phyloP scores from a whole-genome alignment of 2,797 vertebrate species.

The Neosilurus hyrtlii region DNA sequence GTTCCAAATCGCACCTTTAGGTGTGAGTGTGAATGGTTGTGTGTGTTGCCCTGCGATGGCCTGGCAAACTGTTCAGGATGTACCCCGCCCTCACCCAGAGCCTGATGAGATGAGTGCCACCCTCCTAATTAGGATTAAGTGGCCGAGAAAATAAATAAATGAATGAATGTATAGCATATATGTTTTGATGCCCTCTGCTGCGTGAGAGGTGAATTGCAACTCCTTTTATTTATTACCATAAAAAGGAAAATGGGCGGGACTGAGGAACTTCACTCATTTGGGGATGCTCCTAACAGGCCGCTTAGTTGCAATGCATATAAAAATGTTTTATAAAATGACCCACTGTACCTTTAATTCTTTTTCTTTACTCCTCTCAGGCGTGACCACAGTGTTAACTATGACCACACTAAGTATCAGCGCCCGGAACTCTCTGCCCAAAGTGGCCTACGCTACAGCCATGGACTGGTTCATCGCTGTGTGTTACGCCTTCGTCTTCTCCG shows the following conservation, averaged over 20 bases:
- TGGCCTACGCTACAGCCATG: slow-evolving; percentile 96
- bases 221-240: background rate
- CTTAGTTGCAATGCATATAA: background rate
- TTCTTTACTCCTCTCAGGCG: slow-evolving; percentile 69
- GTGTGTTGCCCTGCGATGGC: no score
- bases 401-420: slow-evolving; percentile 97
- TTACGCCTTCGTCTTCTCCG: slow-evolving; percentile 96
- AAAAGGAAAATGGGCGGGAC: background rate
- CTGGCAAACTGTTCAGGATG: no score
- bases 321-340: background rate
- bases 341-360: background rate
- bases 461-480: slow-evolving; percentile 99
- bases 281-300: no score
- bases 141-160: no score
- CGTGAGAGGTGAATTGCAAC: background rate
- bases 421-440: slow-evolving; percentile 93
- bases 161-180: background rate
- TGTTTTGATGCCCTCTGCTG: background rate
- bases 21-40: no score
- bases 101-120: no score
- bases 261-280: background rate
- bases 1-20: no score
- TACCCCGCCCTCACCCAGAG: no score
- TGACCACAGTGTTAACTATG: slow-evolving; percentile 97
- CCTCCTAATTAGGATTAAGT: no score